Evolutionary conservation across 2,888 invertebrate species (phyloP), one percentile per base, ranked within the genome.

Genomic region (Venustoraphidia nigricollis): DNA sequence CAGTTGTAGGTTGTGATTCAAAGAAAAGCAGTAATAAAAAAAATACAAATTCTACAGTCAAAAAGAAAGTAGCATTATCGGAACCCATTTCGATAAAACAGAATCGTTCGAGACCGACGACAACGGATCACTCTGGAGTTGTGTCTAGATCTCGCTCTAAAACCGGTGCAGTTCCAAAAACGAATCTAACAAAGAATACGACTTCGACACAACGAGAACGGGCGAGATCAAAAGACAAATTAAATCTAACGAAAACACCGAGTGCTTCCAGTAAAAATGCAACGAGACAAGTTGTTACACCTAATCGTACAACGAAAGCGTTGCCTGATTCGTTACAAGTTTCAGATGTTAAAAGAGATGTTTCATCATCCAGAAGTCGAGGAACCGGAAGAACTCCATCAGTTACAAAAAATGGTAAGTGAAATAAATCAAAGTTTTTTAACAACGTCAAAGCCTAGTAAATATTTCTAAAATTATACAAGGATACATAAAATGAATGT

Each of bases 1-100:
- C 84, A 1, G 65, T 84, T 36, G 76, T 80, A 4, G 73, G 73
- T 17, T 66, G 66, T 48, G 59, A 60, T 9, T 61, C 62, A 1
- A 27, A 27, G 27, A 27, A 27, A 27, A 27, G 27, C 27, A 27
- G 27, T 27, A 27, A 27, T 27, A 27, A 27, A 27, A 27, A 27
- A 27, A 27, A 27, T 27, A 27, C 27, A 27, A 27, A 27, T 27
- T 27, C 27, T 35, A 50, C 47, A 35, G 51, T 49, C 14, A 61
- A 58, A 46, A 60, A 59, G 47, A 59, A 57, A 47, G 51, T 48
- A 10, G 47, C 53, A 6, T 50, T 50, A 8, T 37, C 51, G 5
- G 54, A 57, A 52, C 64, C 65, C 27, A 27, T 27, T 27, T 27
- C 27, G 6, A 27, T 27, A 6, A 27, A 27, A 6, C 27, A 27